Evolutionary conservation across 2,113 vertebrate genomes (phyloP), one percentile per base, ranked within the genome.

Genomic region (Chelonoidis abingdonii): DNA sequence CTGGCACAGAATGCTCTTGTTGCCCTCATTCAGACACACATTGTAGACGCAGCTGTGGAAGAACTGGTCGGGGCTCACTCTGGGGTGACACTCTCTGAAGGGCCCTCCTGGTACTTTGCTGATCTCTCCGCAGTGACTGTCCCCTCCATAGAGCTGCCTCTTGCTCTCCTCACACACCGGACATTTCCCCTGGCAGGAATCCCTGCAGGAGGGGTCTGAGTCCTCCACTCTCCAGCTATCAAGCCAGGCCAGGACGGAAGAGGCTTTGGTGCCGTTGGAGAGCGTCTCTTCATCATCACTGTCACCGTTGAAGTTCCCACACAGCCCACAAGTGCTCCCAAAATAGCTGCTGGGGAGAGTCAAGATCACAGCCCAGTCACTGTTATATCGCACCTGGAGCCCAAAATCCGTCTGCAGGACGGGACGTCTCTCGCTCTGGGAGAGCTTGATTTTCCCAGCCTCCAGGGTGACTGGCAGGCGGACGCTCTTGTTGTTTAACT

Each of bases 261-360:
- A 16, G 0, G 91, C 31, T 22, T 13, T 2, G 1, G 95, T 89
- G 2, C 94, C 92, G 0, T 95, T 94, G 0, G 85, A 44, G 12
- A 94, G 84, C 0, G 76, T 91, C 53, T 94, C 2, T 69, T 99
- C 98, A 0, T 99, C 98, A 0, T 10, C 14, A 0, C 49, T 3
- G 17, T 98, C 57, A 6, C 89, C 80, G 57, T 98, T 98, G 96
- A 98, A 98, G 97, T 98, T 98, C 47, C 99, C 98, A 0, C 98
- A 99, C 65, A 99, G 98, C 41, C 99, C 98, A 0, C 90, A 97
- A 4, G 98, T 95, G 0, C 97, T 97, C 0, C 56, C 52, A 1
- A 97, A 97, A 84, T 98, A 99, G 92, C 98, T 98, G 81, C 98
- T 99, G 75, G 98, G 89, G 27, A 99, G 92, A 0, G 94, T 96